Percentiles rank a stretch among this genome's conserved stretches.
Conservation (phyloP, 1,140 invertebrate species). For the Drosophila lowei region DNA sequence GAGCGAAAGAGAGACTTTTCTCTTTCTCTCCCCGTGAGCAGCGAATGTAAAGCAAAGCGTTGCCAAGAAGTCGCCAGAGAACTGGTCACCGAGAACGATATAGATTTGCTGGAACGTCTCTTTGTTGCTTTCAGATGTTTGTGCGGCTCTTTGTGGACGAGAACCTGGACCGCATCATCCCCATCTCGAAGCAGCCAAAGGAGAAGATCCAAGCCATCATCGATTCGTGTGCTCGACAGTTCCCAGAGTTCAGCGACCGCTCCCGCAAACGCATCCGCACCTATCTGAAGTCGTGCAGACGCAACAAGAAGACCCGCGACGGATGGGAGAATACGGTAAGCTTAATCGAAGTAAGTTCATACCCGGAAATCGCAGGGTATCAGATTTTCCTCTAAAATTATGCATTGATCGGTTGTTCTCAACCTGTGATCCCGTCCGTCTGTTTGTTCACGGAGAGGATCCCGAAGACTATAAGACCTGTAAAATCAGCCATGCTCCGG, state of each 20-base stretch:
- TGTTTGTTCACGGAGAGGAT: too few relatives aligned
- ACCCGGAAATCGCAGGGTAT: not conserved
- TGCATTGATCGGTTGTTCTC: not conserved
- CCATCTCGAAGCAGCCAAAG: conserved; percentile 98
- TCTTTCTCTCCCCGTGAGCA: conserved; percentile 20
- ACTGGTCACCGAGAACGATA: not conserved
- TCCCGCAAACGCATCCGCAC: conserved; percentile 97
- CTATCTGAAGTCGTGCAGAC: conserved; percentile 96
- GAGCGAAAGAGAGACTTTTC: conserved; percentile 14
- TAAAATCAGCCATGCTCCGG: too few relatives aligned
- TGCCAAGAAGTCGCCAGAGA: conserved; percentile 55
- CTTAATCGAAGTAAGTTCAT: not conserved
- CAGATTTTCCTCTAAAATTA: too few relatives aligned
- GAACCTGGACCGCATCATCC: conserved; percentile 97
- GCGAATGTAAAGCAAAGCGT: conserved; percentile 76
- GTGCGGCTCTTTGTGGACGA: conserved; percentile 98
- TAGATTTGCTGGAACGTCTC: conserved; percentile 2
- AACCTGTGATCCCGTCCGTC: too few relatives aligned
- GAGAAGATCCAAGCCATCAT: conserved; percentile 99
- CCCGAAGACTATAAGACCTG: too few relatives aligned
- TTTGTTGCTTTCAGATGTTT: conserved; percentile 92
- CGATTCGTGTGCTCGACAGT: conserved; percentile 97
- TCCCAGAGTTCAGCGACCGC: conserved; percentile 97
- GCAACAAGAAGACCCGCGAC: conserved; percentile 96
- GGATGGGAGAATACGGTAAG: conserved; percentile 84